Evolutionary conservation across 2,113 vertebrate species (phyloP), one percentile per base, ranked within the genome.

Genomic region (Osmerus mordax): DNA sequence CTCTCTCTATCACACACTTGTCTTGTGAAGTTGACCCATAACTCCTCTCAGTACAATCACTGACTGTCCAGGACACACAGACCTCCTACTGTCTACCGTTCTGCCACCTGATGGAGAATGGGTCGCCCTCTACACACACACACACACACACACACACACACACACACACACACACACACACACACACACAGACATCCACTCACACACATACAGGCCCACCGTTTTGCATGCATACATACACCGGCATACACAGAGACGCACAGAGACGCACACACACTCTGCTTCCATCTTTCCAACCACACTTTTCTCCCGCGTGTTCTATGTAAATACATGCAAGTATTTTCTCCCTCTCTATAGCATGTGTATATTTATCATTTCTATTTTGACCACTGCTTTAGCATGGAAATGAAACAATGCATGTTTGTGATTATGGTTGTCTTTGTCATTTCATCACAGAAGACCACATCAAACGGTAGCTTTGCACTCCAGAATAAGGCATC

Each of bases 31-130:
- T 51, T 76, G 74, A 82, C 80, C 77, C 74, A 59, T 19, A 21
- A 59, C 56, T 59, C 56, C 56, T 59, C 15, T 78, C 63, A 63
- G 6, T 67, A 75, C 80, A 81, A 81, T 75, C 75, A 78, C 32
- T 36, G 32, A 36, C 32, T 36, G 32, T 36, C 32, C 32, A 36
- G 32, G 32, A 36, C 32, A 73, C n/a, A 79, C 77, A 79, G 60
- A 79, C 77, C 73, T 67, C 73, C 61, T 76, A 36, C 80, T 78
- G 80, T 82, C 66, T 80, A 72, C 69, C 76, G 47, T 69, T 65
- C 65, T 62, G 66, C 77, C 81, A 95, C 93, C 93, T 94, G 93
- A 94, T 75, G 51, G 47, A 61, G 64, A 78, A 71, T 82, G 77
- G 79, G 74, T 36, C 32, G 7, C 7, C 32, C 4, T 36, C 32